Evolutionary conservation across 2,888 invertebrate species (phyloP), one percentile per base, ranked within the genome.

Genomic region (Hofmannophila pseudospretella): DNA sequence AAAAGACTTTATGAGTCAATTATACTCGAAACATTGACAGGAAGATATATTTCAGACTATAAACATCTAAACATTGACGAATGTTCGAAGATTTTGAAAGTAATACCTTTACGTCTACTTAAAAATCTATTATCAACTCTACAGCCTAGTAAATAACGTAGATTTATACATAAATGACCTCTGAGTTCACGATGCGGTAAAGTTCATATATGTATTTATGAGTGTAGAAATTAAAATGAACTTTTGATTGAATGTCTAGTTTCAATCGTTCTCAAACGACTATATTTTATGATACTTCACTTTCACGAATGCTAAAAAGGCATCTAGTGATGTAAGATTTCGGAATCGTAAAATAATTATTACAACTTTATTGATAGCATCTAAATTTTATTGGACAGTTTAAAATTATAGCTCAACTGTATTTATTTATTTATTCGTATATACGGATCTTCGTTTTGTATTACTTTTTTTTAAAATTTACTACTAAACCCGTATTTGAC

Each of bases 21-120:
- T 45, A 39, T 45, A 39, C 40, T 38, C 23, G 29, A 33, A 42
- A 32, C 25, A 38, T 10, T 32, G 28, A 27, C 32, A 25, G 4
- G 34, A 41, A 36, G 42, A 45, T 39, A 34, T 36, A 45, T 47
- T 13, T 26, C 11, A 38, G 25, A 29, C 41, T n/a, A 41, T 45
- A 42, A 42, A 28, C 35, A 31, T 33, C 11, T 23, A 11, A 45
- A 29, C 42, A 25, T 36, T 39, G 42, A 47, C 30, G 36, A 38
- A 47, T 47, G 14, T 26, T 20, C 10, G 19, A 19, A 32, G 23
- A 37, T 37, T 42, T 44, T 40, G 42, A 40, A 46, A 43, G 38
- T 44, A 35, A 30, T 38, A 20, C 27, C 22, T 32, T 26, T 30
- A 32, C 16, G 20, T 16, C 16, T 5, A 16, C 16, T 5, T 16